Evolutionary conservation across 2,113 vertebrate genomes (phyloP).

Genomic region (Microcebus tavaratra): DNA sequence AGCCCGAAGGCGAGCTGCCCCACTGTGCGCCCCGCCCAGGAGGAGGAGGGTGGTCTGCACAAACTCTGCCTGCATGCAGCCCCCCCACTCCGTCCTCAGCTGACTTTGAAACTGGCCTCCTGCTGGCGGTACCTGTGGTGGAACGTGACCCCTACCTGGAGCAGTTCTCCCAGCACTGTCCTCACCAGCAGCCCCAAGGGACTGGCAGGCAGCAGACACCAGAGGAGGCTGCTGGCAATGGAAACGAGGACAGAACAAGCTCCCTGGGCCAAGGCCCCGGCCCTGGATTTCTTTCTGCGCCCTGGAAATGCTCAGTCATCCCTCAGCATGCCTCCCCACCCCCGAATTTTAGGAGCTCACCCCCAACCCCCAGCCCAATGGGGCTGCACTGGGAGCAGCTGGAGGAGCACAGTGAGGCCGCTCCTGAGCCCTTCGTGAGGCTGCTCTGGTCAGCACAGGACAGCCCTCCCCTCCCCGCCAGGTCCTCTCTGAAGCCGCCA

Average conservation of each 20-base stretch:
- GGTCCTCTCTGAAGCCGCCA: background rate
- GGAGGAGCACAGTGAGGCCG: background rate
- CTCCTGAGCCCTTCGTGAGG: background rate
- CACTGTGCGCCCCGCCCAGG: accelerated
- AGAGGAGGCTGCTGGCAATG: background rate
- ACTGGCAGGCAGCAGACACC: background rate
- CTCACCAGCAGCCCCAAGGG: background rate
- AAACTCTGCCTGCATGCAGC: background rate
- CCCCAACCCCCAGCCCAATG: background rate
- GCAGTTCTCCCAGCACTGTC: background rate
- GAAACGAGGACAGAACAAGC: background rate
- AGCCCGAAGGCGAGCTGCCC: background rate
- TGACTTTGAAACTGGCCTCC: background rate
- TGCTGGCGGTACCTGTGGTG: background rate
- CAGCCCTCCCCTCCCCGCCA: background rate
- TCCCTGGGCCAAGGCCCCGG: background rate
- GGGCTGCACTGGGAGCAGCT: background rate
- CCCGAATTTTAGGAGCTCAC: background rate
- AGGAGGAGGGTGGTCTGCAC: background rate
- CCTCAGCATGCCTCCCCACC: background rate
- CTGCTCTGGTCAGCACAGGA: background rate
- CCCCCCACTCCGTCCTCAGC: background rate
- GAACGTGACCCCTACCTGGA: background rate
- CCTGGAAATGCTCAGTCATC: background rate
- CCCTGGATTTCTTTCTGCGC: background rate